Evolutionary conservation across 2,888 invertebrate species (phyloP), one percentile per base, ranked within the genome.

Genomic region (Rotaria sp.): DNA sequence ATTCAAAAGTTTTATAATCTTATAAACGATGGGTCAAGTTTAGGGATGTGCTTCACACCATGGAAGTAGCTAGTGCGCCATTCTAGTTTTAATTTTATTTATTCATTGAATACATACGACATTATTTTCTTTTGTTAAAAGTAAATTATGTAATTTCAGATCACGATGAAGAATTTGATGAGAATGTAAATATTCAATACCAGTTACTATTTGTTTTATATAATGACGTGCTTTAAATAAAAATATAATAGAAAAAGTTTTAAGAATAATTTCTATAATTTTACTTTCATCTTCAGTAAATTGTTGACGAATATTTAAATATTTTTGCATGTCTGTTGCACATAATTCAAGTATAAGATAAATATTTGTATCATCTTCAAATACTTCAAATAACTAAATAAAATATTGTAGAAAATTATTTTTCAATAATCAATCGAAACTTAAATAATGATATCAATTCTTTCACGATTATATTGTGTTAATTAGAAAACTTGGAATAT

Each of bases 131-230:
- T 93, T 94, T 85, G 95, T 95, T 85, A 97, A 92, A 55, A 97
- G 92, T 88, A 97, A 92, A 92, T 97, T 97, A 80, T 96, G 95
- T 84, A 97, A 92, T 1, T 96, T 96, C 89, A 97, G 94, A 91
- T 97, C 97, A 89, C 97, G 93, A 91, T 97, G 97, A 89, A 97
- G 93, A 89, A 97, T 97, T 89, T 95, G 94, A 90, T 96, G 94
- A 1, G 95, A 95, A 91, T 97, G 97, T 41, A 97, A 93, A 92
- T 96, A 97, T 85, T 95, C 92, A 88, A 97, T 93, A 50, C 97
- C 97, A 91, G 94, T 94, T 26, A 96, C 94, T 57, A 97, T 95
- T 93, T 97, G 96, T 89, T 93, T 88, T 90, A 92, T 90, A 87
- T 91, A 89, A 84, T 89, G 89, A n/a, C 90, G 87, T 59, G 87